Evolutionary conservation across 2,797 vertebrate genomes (phyloP), one percentile per base, ranked within the genome.

Genomic region (Phalanger gymnotis): DNA sequence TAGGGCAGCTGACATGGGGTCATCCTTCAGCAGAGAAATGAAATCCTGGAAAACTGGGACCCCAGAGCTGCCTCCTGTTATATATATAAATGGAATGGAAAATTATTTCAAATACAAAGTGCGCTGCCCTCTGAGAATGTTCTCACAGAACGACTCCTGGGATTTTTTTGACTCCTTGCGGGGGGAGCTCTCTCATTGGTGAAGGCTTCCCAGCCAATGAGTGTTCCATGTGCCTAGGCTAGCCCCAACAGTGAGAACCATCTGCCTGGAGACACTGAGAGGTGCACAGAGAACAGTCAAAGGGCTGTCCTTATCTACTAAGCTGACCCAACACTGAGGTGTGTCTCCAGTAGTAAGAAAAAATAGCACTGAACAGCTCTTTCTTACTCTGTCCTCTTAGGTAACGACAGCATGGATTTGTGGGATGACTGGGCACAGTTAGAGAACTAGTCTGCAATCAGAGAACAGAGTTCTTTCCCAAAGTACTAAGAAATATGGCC

Each of bases 71-170:
- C 98, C 98, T 98, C 98, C 98, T 96, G 97, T 98, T 98, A 97
- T 98, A 98, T 98, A 98, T 98, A 98, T 98, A 98, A 98, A 98
- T 98, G 98, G 98, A 98, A 98, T 98, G 98, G 98, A 98, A 98
- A 98, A 98, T 98, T 97, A 97, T 98, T 97, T 98, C 91, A 5
- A 96, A 97, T 97, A 98, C 28, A 94, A 98, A 98, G 98, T 98
- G 98, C 97, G 97, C 97, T 98, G 98, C 98, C 97, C 98, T 98
- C 98, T 96, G 96, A 96, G 97, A 98, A 98, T 95, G 97, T 98
- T 98, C 98, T 98, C 98, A 98, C 98, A 98, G 98, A 97, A 97
- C 96, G 0, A 95, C 97, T 96, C 96, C 97, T 31, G 94, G 95
- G 96, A 97, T 95, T 0, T 92, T 92, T 95, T 98, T 96, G 97